phyloP scores from a whole-genome alignment of 2,113 vertebrate genomes.

The Otolemur garnettii region DNA sequence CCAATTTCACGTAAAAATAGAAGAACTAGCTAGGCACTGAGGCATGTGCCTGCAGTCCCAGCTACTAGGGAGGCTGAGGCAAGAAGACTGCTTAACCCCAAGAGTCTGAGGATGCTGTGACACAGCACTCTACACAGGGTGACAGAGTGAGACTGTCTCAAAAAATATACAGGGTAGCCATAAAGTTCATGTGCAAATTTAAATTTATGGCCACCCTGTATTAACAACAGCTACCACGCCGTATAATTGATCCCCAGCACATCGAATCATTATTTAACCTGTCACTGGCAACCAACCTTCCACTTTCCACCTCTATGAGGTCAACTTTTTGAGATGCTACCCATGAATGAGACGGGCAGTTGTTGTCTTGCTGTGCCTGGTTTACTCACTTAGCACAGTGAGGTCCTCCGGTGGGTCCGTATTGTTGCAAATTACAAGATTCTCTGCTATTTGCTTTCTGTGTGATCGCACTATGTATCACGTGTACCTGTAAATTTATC shows the following conservation, averaged over 20 bases:
- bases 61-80: too few species aligned
- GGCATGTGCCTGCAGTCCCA: too few species aligned
- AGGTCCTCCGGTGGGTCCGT: rapidly evolving
- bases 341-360: too few species aligned
- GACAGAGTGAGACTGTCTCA: too few species aligned
- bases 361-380: not conserved
- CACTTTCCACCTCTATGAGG: not conserved
- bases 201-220: too few species aligned
- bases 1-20: too few species aligned
- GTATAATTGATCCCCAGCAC: not conserved
- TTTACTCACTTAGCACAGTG: not conserved
- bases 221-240: not conserved
- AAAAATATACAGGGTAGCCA: too few species aligned
- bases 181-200: too few species aligned
- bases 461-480: not conserved
- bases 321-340: not conserved
- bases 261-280: not conserved
- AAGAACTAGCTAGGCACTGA: not conserved
- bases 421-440: not conserved
- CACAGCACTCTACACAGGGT: too few species aligned
- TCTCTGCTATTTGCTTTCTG: not conserved
- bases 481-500: not conserved
- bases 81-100: too few species aligned
- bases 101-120: too few species aligned
- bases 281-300: not conserved